Conservation (phyloP, 2,888 invertebrate species). For the Norana najaformis region DNA sequence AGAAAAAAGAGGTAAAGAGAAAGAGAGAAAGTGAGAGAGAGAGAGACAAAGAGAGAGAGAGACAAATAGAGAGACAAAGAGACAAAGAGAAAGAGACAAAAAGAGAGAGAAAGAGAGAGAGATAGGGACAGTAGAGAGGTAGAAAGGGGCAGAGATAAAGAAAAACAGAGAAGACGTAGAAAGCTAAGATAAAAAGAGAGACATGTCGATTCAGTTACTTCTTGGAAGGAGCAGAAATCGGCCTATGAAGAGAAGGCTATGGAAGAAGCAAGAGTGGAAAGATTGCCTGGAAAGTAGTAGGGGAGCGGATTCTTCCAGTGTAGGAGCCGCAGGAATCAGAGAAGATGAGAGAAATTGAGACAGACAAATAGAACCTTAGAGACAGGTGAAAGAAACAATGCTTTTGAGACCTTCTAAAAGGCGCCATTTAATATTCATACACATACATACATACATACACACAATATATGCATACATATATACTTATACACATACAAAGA, state of each 20-base stretch:
- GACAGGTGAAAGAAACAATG: not conserved
- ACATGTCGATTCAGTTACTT: not conserved
- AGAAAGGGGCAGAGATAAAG: too few species aligned
- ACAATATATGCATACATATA: too few species aligned
- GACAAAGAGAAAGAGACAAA: not conserved
- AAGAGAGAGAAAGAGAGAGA: not conserved
- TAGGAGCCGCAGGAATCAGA: not conserved
- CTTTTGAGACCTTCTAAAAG: not conserved
- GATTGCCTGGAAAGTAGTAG: not conserved
- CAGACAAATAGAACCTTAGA: too few species aligned
- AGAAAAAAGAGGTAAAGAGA: not conserved
- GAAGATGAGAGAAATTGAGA: not conserved
- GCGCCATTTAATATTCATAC: not conserved
- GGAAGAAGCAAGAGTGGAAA: not conserved
- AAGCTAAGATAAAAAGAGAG: not conserved
- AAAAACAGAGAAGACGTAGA: not conserved
- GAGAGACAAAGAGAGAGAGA: not conserved
- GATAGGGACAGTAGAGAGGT: not conserved
- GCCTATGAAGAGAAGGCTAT: not conserved
- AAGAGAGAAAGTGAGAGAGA: not conserved
- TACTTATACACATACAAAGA: too few species aligned
- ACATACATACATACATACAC: too few species aligned
- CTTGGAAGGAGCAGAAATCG: not conserved
- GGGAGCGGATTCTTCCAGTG: not conserved
- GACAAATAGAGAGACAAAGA: too few species aligned